phyloP scores from a whole-genome alignment of 2,888 invertebrate species.

The Caenorhabditis drosophilae region DNA sequence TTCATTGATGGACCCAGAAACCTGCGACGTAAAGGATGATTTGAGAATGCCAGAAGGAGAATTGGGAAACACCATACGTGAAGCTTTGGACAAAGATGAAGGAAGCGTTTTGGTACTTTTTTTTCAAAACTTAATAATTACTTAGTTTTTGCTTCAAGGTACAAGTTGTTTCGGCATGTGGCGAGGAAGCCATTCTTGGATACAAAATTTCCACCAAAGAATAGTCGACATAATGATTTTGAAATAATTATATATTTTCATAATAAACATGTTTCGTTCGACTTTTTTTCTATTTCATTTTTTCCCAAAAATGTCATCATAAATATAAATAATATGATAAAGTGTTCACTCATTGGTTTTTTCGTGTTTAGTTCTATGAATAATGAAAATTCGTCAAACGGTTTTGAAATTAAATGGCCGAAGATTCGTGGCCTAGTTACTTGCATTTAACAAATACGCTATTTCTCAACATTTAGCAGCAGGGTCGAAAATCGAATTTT shows the following conservation, averaged over 20 bases:
- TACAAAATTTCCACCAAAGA: slow-evolving; percentile 63
- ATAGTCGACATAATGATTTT: background rate
- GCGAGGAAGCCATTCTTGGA: slow-evolving; percentile 66
- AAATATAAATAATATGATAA: too few relatives aligned
- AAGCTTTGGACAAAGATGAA: slow-evolving; percentile 75
- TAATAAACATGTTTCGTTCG: background rate
- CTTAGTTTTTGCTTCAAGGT: slow-evolving; percentile 3
- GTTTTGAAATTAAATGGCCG: too few relatives aligned
- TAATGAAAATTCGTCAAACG: too few relatives aligned
- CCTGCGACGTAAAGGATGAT: slow-evolving; percentile 78
- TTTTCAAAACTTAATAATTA: background rate
- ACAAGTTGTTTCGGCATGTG: slow-evolving; percentile 65
- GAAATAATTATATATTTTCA: background rate
- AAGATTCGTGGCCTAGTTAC: too few relatives aligned
- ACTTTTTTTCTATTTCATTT: background rate
- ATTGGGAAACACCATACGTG: slow-evolving; percentile 83
- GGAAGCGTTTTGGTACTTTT: slow-evolving; percentile 52
- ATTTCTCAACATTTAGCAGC: too few relatives aligned
- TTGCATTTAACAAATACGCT: too few relatives aligned
- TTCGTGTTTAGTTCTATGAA: too few relatives aligned
- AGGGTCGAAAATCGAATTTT: too few relatives aligned
- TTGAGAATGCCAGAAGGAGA: slow-evolving; percentile 93
- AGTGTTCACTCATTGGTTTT: too few relatives aligned
- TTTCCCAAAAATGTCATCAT: too few relatives aligned
- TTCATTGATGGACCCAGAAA: slow-evolving; percentile 87